Conservation (phyloP, 2,797 vertebrate species). For the Cetoscarus ocellatus region DNA sequence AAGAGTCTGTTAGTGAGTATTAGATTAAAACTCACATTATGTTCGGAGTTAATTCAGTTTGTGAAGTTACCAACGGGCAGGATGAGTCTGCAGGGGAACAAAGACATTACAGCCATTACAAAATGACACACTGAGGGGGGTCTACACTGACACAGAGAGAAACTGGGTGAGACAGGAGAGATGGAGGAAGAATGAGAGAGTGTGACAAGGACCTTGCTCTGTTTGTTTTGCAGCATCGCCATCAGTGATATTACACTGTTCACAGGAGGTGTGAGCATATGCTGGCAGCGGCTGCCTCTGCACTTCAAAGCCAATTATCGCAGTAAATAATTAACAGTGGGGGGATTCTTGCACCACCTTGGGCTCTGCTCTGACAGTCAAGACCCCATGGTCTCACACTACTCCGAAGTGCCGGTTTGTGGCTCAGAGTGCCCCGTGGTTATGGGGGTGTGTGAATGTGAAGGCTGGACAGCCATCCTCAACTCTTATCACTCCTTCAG, state of each 20-base stretch:
- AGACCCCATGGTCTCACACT: conserved; percentile 45
- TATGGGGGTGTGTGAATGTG: conserved; percentile 11
- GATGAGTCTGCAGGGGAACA: conserved; percentile 24
- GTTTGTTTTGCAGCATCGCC: conserved; percentile 59
- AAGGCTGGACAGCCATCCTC: conserved; percentile 36
- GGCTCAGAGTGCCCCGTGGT: not conserved
- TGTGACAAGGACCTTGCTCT: conserved; percentile 38
- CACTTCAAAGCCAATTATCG: conserved; percentile 79
- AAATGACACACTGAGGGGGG: conserved; percentile 1
- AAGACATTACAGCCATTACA: conserved; percentile 8
- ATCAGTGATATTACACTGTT: conserved; percentile 64
- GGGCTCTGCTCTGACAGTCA: conserved; percentile 53
- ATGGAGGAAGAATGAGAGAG: conserved; percentile 12
- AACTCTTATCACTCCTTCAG: conserved; percentile 27
- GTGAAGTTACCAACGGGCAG: conserved; percentile 30
- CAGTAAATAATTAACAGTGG: conserved; percentile 79
- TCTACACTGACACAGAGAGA: conserved; percentile 19
- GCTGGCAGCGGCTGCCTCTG: conserved; percentile 63
- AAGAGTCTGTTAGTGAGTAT: conserved; percentile 32
- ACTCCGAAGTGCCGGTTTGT: conserved; percentile 30
- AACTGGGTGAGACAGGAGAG: conserved; percentile 20
- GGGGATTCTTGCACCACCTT: conserved; percentile 59
- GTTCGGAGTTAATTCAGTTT: conserved; percentile 43
- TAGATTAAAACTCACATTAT: conserved; percentile 46
- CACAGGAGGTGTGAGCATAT: conserved; percentile 64